Evolutionary conservation across 2,113 vertebrate species (phyloP), one percentile per base, ranked within the genome.

Genomic region (Vulpes vulpes): DNA sequence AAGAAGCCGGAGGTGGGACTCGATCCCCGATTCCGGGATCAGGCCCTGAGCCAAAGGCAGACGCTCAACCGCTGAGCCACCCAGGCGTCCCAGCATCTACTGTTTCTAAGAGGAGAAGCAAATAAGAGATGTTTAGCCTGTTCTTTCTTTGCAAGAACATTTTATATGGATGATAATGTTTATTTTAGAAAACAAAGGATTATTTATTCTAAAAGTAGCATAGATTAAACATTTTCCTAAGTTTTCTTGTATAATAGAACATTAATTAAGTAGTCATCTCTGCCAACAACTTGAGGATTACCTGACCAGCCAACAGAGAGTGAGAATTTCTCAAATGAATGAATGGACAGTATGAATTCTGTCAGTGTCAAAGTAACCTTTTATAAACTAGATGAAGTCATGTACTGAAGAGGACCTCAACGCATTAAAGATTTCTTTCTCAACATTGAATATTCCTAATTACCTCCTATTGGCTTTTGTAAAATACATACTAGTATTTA

Each of bases 131-230:
- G 55, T 23, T 69, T 53, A 35, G 16, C 8, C 51, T 60, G 43
- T 59, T 92, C 27, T 89, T 3, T 69, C 10, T 74, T 67, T 91
- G 3, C 5, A 87, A 90, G 78, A 38, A 62, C 0, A 84, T 55
- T 76, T 91, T 32, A 12, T 35, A 2, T 57, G 16, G 30, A 30
- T 92, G 49, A 84, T 62, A 7, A 51, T 88, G 8, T 32, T 82
- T 10, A 53, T 67, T 67, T 97, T 81, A 90, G 57, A 83, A 97
- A 96, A 67, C 4, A 69, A 88, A 10, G 5, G 17, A 59, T 53
- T 87, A 67, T 62, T 59, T n/a, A 88, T 86, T 87, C 27, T 64
- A 43, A 69, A 80, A 38, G 2, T 2, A 65, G 4, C 22, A 3
- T 89, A 16, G 5, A 83, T 90, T 62, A 94, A 74, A 80, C 3